phyloP scores from a whole-genome alignment of 2,888 invertebrate species.

The Xestia xanthographa region DNA sequence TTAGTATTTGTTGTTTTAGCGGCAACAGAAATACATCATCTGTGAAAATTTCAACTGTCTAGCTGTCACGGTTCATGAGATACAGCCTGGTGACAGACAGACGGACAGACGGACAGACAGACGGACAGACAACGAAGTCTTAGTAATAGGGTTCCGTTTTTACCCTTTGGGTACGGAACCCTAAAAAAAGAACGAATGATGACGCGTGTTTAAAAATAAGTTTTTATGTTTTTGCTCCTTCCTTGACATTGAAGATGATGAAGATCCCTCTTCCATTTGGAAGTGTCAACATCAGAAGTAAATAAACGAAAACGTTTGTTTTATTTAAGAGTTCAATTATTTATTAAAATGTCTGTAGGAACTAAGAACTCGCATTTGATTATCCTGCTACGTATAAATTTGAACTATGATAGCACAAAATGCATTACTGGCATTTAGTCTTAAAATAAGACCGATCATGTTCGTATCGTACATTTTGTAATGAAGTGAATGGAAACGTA shows the following conservation, averaged over 20 bases:
- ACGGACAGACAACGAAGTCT: no score
- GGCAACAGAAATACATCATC: no score
- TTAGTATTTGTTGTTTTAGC: no score
- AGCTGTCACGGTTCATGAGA: no score
- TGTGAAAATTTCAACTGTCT: no score
- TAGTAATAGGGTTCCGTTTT: no score
- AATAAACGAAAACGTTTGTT: not conserved
- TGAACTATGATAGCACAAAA: not conserved
- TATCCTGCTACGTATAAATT: not conserved
- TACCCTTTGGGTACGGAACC: no score
- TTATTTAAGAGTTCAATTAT: no score
- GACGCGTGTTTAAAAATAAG: slow-evolving; percentile 32
- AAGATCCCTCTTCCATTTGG: slow-evolving; percentile 3
- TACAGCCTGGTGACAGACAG: no score
- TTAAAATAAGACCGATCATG: slow-evolving; percentile 10
- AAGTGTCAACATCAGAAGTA: not conserved
- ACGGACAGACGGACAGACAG: no score
- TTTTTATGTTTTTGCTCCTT: slow-evolving; percentile 13
- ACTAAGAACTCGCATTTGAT: not conserved
- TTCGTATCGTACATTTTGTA: slow-evolving; percentile 32
- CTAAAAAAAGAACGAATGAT: slow-evolving; percentile 38
- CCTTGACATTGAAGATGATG: slow-evolving; percentile 14
- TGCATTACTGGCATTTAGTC: slow-evolving; percentile 21
- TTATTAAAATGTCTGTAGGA: not conserved
- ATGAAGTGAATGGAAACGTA: slow-evolving; percentile 46